These are phyloP conservation scores for Pristis pectinata DNA, from an alignment of 2,797 vertebrate species.

Conservation along the genomic window DNA sequence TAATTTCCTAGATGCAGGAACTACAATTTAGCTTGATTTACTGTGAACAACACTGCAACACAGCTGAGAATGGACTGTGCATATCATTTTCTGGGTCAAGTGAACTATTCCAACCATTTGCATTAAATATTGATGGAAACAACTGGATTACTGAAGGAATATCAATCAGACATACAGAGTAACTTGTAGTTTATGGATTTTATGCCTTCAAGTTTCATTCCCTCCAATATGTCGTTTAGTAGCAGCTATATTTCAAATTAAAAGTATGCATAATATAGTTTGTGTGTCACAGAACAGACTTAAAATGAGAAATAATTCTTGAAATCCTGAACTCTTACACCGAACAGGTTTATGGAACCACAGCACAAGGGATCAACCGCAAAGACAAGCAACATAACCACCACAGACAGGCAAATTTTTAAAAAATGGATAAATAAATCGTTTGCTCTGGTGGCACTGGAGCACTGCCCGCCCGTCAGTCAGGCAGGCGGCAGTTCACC, in stretches of 20 bases:
- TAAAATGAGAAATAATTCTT: neutral
- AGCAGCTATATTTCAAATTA: neutral
- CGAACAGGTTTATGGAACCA: neutral
- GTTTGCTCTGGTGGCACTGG: neutral
- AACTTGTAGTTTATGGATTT: neutral
- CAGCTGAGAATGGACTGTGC: no score
- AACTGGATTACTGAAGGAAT: neutral
- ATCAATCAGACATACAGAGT: neutral
- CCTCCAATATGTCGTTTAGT: neutral
- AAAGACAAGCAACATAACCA: neutral
- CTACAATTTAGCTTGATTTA: neutral
- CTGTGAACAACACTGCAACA: neutral
- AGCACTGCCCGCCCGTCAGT: neutral
- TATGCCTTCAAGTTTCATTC: neutral
- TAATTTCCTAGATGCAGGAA: no score
- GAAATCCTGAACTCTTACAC: no score
- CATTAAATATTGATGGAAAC: neutral
- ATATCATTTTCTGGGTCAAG: neutral
- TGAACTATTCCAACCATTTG: neutral
- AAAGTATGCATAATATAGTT: neutral
- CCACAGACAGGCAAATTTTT: neutral
- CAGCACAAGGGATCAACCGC: neutral
- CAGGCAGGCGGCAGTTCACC: neutral
- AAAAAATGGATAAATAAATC: neutral
- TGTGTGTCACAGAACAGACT: neutral